These are phyloP conservation scores for Pseudopodoces humilis DNA, from an alignment of 2,113 vertebrate species.

Conservation along the genomic window DNA sequence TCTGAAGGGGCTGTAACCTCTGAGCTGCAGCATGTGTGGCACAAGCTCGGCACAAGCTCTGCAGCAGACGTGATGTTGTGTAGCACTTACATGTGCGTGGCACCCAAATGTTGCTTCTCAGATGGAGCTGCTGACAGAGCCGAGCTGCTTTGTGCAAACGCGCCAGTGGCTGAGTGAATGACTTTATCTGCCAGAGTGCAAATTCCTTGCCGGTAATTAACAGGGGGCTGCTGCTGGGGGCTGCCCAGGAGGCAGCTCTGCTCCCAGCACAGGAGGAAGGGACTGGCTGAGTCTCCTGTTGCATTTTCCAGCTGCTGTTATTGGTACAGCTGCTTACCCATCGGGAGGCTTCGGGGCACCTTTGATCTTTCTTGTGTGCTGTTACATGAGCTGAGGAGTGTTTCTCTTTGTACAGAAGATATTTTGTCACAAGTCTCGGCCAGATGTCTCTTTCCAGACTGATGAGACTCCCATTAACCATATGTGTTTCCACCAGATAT, in stretches of 20 bases:
- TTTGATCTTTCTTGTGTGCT: constrained; percentile 53
- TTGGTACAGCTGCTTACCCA: constrained; percentile 54
- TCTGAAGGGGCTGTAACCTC: background rate
- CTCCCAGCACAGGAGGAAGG: background rate
- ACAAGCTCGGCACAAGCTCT: background rate
- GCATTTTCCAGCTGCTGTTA: constrained; percentile 45
- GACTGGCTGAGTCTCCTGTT: background rate
- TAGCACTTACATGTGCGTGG: background rate
- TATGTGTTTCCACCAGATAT: background rate
- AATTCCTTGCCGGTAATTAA: constrained; percentile 51
- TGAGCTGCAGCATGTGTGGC: background rate
- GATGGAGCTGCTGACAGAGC: background rate
- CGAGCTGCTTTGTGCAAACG: background rate
- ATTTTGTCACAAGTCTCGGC: constrained; percentile 9
- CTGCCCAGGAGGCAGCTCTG: background rate
- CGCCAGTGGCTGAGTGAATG: background rate
- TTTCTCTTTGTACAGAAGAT: constrained; percentile 2
- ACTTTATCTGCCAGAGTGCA: constrained; percentile 40
- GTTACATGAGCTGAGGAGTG: constrained; percentile 16
- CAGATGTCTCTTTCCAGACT: background rate
- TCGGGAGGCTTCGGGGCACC: background rate
- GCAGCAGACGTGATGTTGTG: accelerated
- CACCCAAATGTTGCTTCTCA: background rate
- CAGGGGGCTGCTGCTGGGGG: constrained; percentile 21
- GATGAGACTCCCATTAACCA: background rate